These are phyloP conservation scores for Habrosyne pyritoides DNA, from an alignment of 2,888 invertebrate species.

Conservation along the genomic window DNA sequence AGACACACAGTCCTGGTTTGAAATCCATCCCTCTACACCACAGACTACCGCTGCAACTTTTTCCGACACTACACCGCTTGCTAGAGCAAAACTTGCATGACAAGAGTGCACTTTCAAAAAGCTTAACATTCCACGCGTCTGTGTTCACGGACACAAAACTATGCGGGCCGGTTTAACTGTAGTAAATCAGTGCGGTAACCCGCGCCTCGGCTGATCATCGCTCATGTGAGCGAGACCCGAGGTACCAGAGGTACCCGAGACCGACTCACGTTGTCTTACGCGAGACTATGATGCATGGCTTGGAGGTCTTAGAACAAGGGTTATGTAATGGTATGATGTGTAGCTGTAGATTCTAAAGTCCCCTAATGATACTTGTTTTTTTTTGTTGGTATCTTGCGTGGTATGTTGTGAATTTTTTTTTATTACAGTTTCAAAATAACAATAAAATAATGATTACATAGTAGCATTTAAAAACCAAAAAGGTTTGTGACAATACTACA, in stretches of 20 bases:
- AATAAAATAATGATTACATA: too few relatives aligned
- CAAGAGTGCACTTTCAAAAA: background rate
- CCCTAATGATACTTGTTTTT: background rate
- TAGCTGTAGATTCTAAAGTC: background rate
- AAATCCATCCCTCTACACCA: too few relatives aligned
- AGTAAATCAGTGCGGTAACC: slow-evolving; percentile 61
- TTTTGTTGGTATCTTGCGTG: too few relatives aligned
- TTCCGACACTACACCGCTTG: too few relatives aligned
- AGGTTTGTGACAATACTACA: too few relatives aligned
- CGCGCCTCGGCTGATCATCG: slow-evolving; percentile 49
- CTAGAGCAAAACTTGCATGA: background rate
- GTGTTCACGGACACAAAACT: slow-evolving; percentile 33
- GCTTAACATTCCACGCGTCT: background rate
- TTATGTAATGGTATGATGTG: background rate
- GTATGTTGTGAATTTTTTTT: too few relatives aligned
- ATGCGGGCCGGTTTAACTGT: slow-evolving; percentile 53
- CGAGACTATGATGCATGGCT: slow-evolving; percentile 4
- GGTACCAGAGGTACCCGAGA: background rate
- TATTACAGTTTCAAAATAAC: too few relatives aligned
- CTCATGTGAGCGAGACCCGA: slow-evolving; percentile 39
- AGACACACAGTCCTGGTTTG: too few relatives aligned
- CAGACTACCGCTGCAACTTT: too few relatives aligned
- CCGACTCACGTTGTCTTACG: slow-evolving; percentile 3
- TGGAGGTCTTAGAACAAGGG: background rate
- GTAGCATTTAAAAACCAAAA: too few relatives aligned